Evolutionary conservation across 2,888 invertebrate genomes (phyloP).

Genomic region (Argyra leucocephala): DNA sequence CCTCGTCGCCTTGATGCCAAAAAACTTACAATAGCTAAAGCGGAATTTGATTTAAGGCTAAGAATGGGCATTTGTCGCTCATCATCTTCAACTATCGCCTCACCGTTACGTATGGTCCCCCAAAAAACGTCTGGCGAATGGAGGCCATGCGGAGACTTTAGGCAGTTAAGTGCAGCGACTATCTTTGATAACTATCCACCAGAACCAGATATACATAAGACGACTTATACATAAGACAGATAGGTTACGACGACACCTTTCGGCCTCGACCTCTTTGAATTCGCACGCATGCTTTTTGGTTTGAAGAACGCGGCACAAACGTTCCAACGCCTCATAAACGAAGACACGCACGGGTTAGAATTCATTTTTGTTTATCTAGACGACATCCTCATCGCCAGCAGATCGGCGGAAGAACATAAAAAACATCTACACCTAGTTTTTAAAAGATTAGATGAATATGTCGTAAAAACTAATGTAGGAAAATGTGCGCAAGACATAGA

Average conservation of each 20-base stretch:
- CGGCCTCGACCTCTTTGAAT: background rate
- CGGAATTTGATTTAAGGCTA: slow-evolving; percentile 12
- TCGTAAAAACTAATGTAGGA: too few relatives aligned
- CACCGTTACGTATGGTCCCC: slow-evolving; percentile 12
- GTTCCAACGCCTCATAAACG: slow-evolving; percentile 9
- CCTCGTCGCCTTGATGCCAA: background rate
- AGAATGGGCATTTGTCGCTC: slow-evolving; percentile 16
- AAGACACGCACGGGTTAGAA: background rate
- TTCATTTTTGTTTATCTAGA: slow-evolving; percentile 10
- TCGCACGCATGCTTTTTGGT: background rate
- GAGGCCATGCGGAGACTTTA: slow-evolving; percentile 29
- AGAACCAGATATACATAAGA: slow-evolving; percentile 2
- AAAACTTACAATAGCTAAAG: slow-evolving; percentile 22
- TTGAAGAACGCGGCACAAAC: background rate
- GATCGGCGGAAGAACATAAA: too few relatives aligned
- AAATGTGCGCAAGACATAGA: background rate
- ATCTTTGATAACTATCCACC: slow-evolving; percentile 30
- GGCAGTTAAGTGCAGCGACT: slow-evolving; percentile 22
- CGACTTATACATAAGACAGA: background rate
- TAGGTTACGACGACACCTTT: too few relatives aligned
- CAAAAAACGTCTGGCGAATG: slow-evolving; percentile 15
- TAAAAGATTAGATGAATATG: too few relatives aligned
- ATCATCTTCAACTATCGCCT: slow-evolving; percentile 13
- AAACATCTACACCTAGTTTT: too few relatives aligned
- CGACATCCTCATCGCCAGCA: background rate